phyloP scores from a whole-genome alignment of 2,888 invertebrate species.

The Perizoma affinitatum region DNA sequence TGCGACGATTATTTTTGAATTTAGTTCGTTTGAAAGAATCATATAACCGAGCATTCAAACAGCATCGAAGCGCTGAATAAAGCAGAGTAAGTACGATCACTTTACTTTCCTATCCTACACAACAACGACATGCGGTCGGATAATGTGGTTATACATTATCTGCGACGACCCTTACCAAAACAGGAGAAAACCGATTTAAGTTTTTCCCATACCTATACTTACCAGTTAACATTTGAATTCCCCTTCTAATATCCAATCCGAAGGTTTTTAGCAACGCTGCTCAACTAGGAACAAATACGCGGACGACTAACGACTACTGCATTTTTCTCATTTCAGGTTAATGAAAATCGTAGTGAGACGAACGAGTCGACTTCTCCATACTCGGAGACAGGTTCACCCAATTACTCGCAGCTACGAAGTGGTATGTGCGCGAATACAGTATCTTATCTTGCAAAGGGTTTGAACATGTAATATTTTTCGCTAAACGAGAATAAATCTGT shows the following conservation, averaged over 20 bases:
- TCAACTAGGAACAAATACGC: constrained; percentile 49
- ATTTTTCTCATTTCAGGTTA: constrained; percentile 78
- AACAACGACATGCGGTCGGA: too few species aligned
- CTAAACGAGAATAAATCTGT: too few species aligned
- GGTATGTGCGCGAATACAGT: constrained; percentile 47
- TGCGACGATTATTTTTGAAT: constrained; percentile 18
- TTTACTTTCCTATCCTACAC: not conserved
- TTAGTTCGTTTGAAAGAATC: constrained; percentile 1
- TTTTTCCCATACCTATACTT: not conserved
- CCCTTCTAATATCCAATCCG: constrained; percentile 34
- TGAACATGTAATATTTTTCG: constrained; percentile 7
- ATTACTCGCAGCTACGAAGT: constrained; percentile 46
- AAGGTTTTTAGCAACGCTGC: constrained; percentile 30
- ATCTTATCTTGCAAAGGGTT: constrained; percentile 25
- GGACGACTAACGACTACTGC: constrained; percentile 44
- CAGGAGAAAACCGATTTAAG: constrained; percentile 6
- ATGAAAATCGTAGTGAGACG: constrained; percentile 67
- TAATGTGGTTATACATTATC: too few species aligned
- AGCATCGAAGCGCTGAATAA: not conserved
- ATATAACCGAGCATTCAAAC: not conserved
- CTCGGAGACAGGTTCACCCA: constrained; percentile 63
- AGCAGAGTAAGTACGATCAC: not conserved
- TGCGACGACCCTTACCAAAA: constrained; percentile 10
- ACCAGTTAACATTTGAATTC: constrained; percentile 14
- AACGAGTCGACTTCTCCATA: constrained; percentile 54